A percentile compares a stretch with the other conserved stretches of the same genome.
These are phyloP conservation scores for Amniataba percoides DNA, from an alignment of 2,797 vertebrate genomes.

Conservation along the genomic window DNA sequence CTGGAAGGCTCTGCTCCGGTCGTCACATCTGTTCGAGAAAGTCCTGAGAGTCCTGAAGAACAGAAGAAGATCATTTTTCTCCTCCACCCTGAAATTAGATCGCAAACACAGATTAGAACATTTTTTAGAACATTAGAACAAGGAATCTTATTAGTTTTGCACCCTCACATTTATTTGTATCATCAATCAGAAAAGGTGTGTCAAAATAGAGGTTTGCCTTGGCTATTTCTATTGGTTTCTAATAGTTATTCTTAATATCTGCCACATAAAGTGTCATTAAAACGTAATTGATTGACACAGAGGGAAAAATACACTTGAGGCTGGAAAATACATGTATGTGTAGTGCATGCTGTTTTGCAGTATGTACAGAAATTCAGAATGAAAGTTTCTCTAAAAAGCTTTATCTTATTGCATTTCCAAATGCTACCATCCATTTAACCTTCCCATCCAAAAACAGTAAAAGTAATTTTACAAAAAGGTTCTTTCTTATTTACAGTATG, in stretches of 20 bases:
- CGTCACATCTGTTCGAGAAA: constrained; percentile 87
- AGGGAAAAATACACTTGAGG: too few relatives aligned
- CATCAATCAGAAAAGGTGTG: background rate
- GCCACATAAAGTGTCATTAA: too few relatives aligned
- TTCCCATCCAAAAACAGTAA: background rate
- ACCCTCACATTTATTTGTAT: background rate
- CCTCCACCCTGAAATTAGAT: constrained; percentile 86
- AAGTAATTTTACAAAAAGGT: background rate
- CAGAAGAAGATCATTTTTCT: constrained; percentile 82
- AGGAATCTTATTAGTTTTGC: background rate
- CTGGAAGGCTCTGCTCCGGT: constrained; percentile 86
- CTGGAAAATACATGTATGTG: too few relatives aligned
- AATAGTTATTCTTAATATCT: too few relatives aligned
- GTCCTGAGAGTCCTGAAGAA: constrained; percentile 90
- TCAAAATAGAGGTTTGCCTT: background rate
- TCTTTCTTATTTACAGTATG: background rate
- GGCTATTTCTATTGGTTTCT: too few relatives aligned
- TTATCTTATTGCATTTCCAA: background rate
- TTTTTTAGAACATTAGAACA: too few relatives aligned
- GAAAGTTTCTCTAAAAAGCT: background rate
- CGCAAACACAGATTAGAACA: background rate
- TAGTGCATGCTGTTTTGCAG: background rate
- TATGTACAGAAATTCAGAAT: background rate
- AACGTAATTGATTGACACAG: background rate
- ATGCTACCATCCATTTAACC: background rate